Percentiles rank a stretch among this genome's conserved stretches.
These are phyloP conservation scores for Drosophila barbarae DNA, from an alignment of 2,888 invertebrate species.

Conservation along the genomic window DNA sequence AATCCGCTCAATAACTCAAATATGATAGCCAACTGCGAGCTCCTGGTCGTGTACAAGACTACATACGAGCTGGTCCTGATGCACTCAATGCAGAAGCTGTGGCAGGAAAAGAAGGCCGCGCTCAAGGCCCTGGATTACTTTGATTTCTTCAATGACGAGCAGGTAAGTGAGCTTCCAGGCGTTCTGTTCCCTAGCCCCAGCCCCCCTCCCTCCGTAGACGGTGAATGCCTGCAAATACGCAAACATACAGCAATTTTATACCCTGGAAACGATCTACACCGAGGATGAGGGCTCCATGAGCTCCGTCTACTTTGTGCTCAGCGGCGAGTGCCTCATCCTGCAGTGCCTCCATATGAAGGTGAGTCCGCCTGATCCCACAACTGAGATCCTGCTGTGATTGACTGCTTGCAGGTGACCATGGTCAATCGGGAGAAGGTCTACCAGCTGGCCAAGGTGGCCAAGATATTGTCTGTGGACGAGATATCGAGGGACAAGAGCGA, in stretches of 20 bases:
- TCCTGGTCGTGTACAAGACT: conserved; percentile 82
- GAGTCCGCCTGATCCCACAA: background rate
- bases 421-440: conserved; percentile 15
- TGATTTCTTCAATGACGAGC: conserved; percentile 64
- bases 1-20: background rate
- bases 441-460: conserved; percentile 17
- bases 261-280: conserved; percentile 75
- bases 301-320: conserved; percentile 76
- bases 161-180: conserved; percentile 53
- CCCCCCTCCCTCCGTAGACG: conserved; percentile 28
- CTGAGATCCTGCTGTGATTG: no score
- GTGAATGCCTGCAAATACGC: conserved; percentile 67
- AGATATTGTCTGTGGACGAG: background rate
- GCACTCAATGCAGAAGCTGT: conserved; percentile 70
- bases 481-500: background rate
- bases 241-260: conserved; percentile 71
- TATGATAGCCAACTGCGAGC: conserved; percentile 82
- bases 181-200: no score
- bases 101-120: conserved; percentile 73
- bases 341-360: conserved; percentile 77
- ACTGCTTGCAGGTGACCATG: conserved; percentile 2
- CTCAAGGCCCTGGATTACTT: conserved; percentile 75
- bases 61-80: conserved; percentile 81
- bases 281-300: conserved; percentile 73
- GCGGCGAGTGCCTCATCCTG: conserved; percentile 77